Evolutionary conservation across 2,113 vertebrate species (phyloP).

Genomic region (Rhea americana): DNA sequence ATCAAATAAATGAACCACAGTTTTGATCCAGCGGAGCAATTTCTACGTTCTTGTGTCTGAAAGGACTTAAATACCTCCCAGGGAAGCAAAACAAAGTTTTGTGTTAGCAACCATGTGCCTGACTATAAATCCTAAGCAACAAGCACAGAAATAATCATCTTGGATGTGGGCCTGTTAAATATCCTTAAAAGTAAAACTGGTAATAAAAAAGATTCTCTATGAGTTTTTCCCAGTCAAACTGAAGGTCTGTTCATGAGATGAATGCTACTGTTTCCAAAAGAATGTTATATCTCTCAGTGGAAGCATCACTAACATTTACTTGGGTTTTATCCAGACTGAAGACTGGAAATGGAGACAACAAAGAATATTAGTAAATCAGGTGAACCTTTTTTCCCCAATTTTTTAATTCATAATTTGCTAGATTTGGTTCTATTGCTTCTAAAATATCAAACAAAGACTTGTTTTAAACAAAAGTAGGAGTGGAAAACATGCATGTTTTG

Average conservation of each 20-base stretch:
- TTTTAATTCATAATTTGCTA: not conserved
- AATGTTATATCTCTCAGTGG: not conserved
- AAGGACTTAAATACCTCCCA: not conserved
- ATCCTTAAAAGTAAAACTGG: not conserved
- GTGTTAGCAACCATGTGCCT: not conserved
- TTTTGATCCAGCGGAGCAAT: not conserved
- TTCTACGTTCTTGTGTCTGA: not conserved
- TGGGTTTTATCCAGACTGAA: not conserved
- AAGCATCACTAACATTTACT: not conserved
- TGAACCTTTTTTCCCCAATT: not conserved
- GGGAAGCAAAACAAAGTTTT: not conserved
- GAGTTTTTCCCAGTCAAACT: not conserved
- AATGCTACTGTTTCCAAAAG: not conserved
- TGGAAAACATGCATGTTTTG: not conserved
- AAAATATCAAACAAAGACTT: not conserved
- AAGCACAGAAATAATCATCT: conserved; percentile 9
- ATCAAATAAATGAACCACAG: not conserved
- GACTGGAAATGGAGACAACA: not conserved
- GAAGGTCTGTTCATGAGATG: not conserved
- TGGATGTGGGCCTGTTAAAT: conserved; percentile 1
- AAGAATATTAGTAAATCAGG: not conserved
- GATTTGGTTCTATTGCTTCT: not conserved
- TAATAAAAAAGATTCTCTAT: not conserved
- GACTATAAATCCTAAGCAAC: conserved; percentile 16
- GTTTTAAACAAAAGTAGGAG: not conserved